Conservation (phyloP, 2,797 vertebrate species). For the Phoebastria nigripes region DNA sequence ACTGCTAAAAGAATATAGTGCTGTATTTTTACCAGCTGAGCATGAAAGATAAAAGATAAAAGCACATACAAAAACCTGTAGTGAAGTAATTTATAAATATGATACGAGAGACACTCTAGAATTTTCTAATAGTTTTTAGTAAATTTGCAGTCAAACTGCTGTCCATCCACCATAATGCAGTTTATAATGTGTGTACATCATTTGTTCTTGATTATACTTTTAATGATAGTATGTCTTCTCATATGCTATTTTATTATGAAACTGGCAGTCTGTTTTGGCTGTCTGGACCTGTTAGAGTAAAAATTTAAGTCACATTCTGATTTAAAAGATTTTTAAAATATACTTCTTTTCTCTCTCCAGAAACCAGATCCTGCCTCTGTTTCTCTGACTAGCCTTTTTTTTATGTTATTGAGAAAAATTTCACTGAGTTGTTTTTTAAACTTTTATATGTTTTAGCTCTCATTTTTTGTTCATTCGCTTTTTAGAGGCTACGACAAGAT, state of each 20-base stretch:
- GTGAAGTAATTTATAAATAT: neutral
- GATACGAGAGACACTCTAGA: neutral
- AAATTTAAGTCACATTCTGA: neutral
- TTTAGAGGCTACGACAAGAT: neutral
- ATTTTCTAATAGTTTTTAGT: neutral
- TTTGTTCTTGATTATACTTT: neutral
- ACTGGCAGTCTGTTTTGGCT: neutral
- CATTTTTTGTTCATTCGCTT: neutral
- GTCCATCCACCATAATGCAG: neutral
- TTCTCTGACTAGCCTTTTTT: neutral
- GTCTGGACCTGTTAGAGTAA: neutral
- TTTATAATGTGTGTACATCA: neutral
- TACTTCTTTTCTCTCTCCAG: neutral
- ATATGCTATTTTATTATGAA: neutral
- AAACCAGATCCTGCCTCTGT: neutral
- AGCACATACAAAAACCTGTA: neutral
- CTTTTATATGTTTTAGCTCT: neutral
- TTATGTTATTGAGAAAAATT: neutral
- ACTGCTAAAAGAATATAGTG: neutral
- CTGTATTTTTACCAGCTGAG: neutral
- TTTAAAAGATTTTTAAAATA: neutral
- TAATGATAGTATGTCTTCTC: neutral
- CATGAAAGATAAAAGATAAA: neutral
- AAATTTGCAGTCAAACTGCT: neutral
- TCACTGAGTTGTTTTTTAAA: neutral